Base-by-base conservation (phyloP, 2,888 invertebrate genomes). In the Epirrita christyi region DNA sequence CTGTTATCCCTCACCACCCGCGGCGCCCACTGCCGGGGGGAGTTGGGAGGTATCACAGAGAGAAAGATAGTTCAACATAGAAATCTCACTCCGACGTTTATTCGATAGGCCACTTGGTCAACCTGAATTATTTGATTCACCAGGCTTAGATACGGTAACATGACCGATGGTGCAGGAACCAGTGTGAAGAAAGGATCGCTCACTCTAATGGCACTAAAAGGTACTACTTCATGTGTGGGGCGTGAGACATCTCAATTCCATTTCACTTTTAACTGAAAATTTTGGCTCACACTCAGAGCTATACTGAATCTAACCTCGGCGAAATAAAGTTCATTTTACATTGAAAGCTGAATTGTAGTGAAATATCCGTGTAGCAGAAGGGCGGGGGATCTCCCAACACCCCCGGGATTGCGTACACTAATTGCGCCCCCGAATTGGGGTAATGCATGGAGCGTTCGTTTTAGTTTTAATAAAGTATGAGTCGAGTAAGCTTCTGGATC, bases 351-450 rank as follows among this genome's bases (percentile, higher is more conserved):
- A 14, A 11, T n/a, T 29, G 1, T 9, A 41, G 42, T 54, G 47
- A 28, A 8, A 34, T 41, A 49, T 28, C 14, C 47, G 15, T 21
- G 21, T 21, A 21, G 21, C 4, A 29, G 55, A 29, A 38, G 61
- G 57, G 48, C 52, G 71, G 71, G 72, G 67, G 63, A 63, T 73
- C 68, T 68, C 75, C 73, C 69, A 68, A 71, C 75, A 58, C 73
- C 82, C 79, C 77, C 72, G 70, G 74, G 71, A 73, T 71, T 73
- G 71, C 67, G 55, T 73, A 76, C 84, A 83, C 91, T 91, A 91
- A 92, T 91, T 91, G 90, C 88, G 72, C 78, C 78, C 77, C 83
- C 79, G 85, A 90, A 89, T 88, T 88, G 87, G 91, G 88, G 88
- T 89, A 91, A 90, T 87, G 88, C 86, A 87, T 78, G 83, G 72